phyloP scores from a whole-genome alignment of 2,113 vertebrate species.

The Osmerus mordax region DNA sequence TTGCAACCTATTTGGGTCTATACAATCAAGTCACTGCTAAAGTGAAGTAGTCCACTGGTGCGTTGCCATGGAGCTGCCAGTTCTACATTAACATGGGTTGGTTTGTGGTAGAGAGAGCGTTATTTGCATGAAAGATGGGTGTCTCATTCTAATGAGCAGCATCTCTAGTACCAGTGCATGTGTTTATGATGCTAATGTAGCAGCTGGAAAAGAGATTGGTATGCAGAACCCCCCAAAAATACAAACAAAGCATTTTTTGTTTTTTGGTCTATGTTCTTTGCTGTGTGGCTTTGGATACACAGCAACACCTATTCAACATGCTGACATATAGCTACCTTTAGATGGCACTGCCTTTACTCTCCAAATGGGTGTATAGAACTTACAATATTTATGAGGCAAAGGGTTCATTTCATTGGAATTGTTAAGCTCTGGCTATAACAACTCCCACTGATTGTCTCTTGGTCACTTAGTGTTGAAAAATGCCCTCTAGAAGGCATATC shows the following conservation, averaged over 20 bases:
- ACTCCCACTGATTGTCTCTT: neutral
- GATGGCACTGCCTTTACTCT: neutral
- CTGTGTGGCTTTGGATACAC: neutral
- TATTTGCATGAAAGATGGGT: constrained; percentile 39
- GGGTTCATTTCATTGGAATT: no score
- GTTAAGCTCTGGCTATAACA: no score
- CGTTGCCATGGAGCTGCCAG: constrained; percentile 37
- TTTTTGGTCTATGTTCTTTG: neutral
- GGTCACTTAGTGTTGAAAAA: neutral
- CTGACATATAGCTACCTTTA: neutral
- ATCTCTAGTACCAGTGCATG: constrained; percentile 14
- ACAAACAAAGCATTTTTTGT: neutral
- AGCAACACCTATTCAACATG: neutral
- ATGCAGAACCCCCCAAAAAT: neutral
- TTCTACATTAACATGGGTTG: constrained; percentile 22
- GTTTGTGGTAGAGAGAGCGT: constrained; percentile 14
- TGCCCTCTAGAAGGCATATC: neutral
- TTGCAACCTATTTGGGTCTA: neutral
- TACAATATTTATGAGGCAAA: neutral
- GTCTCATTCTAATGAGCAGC: constrained; percentile 36
- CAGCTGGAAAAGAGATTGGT: neutral
- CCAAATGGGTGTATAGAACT: neutral
- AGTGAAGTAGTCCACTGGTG: constrained; percentile 6
- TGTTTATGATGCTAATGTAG: constrained; percentile 34
- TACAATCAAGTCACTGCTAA: constrained; percentile 22